A percentile compares a stretch with the other conserved stretches of the same genome.
Conservation (phyloP, 2,797 vertebrate genomes). For the Sitta carolinensis region DNA sequence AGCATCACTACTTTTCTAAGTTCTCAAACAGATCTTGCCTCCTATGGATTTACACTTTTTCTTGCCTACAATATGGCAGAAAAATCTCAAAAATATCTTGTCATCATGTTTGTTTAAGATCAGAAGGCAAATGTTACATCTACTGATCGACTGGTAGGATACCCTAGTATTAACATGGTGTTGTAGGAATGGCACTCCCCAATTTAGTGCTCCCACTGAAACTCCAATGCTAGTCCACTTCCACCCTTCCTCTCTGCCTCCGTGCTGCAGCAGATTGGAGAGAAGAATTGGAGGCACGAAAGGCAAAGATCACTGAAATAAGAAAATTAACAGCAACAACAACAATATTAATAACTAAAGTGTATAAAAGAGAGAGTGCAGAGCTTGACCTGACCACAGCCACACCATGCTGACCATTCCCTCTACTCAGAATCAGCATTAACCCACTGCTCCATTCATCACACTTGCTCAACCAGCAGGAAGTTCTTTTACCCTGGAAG, state of each 20-base stretch:
- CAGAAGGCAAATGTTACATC: not conserved
- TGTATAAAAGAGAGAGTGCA: not conserved
- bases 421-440: not conserved
- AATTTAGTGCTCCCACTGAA: not conserved
- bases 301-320: not conserved
- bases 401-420: not conserved
- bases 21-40: not conserved
- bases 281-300: not conserved
- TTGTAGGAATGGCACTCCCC: not conserved
- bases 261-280: not conserved
- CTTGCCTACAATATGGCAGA: not conserved
- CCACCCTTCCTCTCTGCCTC: not conserved
- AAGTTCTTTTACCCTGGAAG: not conserved
- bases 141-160: not conserved
- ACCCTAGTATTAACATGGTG: not conserved
- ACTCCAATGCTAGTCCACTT: not conserved
- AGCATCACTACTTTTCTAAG: not conserved
- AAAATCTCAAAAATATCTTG: not conserved
- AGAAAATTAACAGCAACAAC: not conserved
- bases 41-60: not conserved
- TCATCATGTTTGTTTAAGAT: not conserved
- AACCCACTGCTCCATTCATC: not conserved
- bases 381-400: not conserved
- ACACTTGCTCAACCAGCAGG: accelerated
- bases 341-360: not conserved